Conservation (phyloP, 2,113 vertebrate species). For the Rhipidura dahli region DNA sequence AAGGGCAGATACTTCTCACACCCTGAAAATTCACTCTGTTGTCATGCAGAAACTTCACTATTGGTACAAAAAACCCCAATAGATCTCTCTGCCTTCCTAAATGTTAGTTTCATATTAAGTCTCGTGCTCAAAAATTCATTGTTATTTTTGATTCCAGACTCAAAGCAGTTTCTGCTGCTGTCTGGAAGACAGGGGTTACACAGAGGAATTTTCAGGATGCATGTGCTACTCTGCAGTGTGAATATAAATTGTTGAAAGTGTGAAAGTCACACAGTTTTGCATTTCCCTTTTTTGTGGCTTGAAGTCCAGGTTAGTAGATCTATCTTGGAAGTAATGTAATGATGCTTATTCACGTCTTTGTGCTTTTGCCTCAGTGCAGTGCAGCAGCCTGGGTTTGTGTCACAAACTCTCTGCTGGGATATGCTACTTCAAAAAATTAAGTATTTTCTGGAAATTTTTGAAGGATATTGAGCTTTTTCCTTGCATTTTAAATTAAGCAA, state of each 20-base stretch:
- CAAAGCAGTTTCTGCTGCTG: not conserved
- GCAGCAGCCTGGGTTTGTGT: not conserved
- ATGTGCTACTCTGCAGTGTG: not conserved
- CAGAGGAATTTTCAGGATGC: not conserved
- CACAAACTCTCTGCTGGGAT: not conserved
- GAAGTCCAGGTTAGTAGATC: not conserved
- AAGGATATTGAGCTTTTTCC: not conserved
- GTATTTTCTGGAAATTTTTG: not conserved
- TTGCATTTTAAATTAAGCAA: not conserved
- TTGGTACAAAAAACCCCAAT: not conserved
- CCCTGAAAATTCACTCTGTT: not conserved
- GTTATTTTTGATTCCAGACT: not conserved
- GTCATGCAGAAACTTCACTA: not conserved
- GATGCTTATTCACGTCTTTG: not conserved
- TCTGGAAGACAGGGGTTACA: not conserved
- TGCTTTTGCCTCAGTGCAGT: not conserved
- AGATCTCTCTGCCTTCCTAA: not conserved
- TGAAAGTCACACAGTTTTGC: not conserved
- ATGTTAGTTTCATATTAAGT: not conserved
- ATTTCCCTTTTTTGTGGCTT: not conserved
- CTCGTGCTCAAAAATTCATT: not conserved
- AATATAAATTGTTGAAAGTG: not conserved
- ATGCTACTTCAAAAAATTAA: not conserved
- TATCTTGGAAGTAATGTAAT: not conserved
- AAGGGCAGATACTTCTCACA: not conserved